Evolutionary conservation across 2,888 invertebrate species (phyloP).

Genomic region (Plebejus anna): DNA sequence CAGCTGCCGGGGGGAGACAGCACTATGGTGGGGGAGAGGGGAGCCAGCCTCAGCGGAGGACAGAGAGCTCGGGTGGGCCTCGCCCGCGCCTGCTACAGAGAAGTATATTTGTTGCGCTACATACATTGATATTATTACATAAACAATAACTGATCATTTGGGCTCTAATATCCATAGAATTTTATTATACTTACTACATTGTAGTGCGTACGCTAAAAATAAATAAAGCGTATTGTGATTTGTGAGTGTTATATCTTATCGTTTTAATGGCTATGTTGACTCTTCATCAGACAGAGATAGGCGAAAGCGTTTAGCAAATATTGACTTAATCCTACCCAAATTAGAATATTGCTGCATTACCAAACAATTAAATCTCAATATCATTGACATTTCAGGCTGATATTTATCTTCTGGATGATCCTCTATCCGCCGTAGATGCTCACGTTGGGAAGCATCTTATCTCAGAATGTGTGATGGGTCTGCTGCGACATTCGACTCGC

Average conservation of each 20-base stretch:
- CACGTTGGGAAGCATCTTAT: conserved; percentile 75
- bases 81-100: conserved; percentile 86
- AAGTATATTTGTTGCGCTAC: conserved; percentile 71
- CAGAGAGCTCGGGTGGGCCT: conserved; percentile 88
- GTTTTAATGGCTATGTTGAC: neutral
- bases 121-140: too few relatives aligned
- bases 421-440: conserved; percentile 88
- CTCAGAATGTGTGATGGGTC: conserved; percentile 81
- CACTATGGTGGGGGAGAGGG: conserved; percentile 88
- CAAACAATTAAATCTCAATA: neutral
- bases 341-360: neutral
- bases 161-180: too few relatives aligned
- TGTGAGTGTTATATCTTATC: neutral
- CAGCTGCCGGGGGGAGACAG: conserved; percentile 85
- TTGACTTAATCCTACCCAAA: neutral
- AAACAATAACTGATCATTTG: too few relatives aligned
- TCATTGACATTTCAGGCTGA: conserved; percentile 74
- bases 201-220: neutral
- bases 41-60: conserved; percentile 87
- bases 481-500: conserved; percentile 82
- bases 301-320: neutral
- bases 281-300: neutral
- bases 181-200: too few relatives aligned
- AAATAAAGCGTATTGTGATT: neutral
- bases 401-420: conserved; percentile 89